These are phyloP conservation scores for Drosophila triauraria DNA, from an alignment of 1,140 invertebrate species.

Conservation along the genomic window DNA sequence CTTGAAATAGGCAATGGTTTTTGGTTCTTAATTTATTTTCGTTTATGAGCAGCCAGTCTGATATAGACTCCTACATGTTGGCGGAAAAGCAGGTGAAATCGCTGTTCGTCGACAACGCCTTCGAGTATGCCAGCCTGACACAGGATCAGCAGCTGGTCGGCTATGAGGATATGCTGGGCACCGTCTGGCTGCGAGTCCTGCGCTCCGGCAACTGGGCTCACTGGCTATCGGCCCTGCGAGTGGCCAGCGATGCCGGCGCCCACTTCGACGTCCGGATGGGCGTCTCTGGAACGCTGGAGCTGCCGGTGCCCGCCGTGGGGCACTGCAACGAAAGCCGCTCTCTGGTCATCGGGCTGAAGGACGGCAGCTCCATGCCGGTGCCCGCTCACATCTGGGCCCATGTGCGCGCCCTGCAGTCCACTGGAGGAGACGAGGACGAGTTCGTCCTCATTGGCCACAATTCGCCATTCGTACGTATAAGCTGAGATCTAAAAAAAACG, in stretches of 20 bases:
- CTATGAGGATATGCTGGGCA: slow-evolving; percentile 35
- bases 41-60: neutral
- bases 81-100: slow-evolving; percentile 12
- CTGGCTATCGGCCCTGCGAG: slow-evolving; percentile 34
- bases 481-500: too few species aligned
- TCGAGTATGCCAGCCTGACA: slow-evolving; percentile 25
- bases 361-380: slow-evolving; percentile 15
- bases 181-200: slow-evolving; percentile 38
- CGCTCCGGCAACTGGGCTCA: slow-evolving; percentile 54
- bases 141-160: slow-evolving; percentile 20
- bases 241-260: neutral
- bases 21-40: neutral
- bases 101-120: slow-evolving; percentile 8
- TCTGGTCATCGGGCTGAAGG: slow-evolving; percentile 1
- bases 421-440: slow-evolving; percentile 19
- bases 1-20: too few species aligned
- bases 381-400: slow-evolving; percentile 61
- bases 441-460: slow-evolving; percentile 56
- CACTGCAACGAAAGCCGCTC: slow-evolving; percentile 34
- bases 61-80: slow-evolving; percentile 2
- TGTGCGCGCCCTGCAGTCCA: slow-evolving; percentile 19
- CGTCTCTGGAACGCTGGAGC: slow-evolving; percentile 26
- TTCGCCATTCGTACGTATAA: slow-evolving; percentile 46
- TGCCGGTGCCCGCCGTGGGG: slow-evolving; percentile 5
- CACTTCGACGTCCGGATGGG: slow-evolving; percentile 51